phyloP scores from a whole-genome alignment of 2,797 vertebrate genomes.

The Dallia pectoralis region DNA sequence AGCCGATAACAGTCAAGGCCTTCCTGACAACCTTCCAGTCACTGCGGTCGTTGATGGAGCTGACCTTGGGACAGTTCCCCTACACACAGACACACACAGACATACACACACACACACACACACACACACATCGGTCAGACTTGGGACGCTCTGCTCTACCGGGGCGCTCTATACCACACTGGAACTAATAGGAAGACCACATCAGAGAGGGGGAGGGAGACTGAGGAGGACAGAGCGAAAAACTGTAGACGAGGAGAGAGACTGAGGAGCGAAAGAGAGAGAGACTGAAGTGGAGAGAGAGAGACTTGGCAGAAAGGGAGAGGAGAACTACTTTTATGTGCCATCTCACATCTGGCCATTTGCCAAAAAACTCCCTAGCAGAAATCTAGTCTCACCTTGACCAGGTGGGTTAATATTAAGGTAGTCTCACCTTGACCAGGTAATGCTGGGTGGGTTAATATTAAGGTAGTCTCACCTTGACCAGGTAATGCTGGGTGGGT shows the following conservation, averaged over 20 bases:
- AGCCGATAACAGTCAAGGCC: conserved; percentile 88
- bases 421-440: too few relatives aligned
- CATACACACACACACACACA: conserved; percentile 28
- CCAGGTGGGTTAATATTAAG: too few relatives aligned
- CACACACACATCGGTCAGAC: conserved; percentile 9
- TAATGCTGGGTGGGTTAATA: too few relatives aligned
- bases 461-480: too few relatives aligned
- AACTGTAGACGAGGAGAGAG: neutral
- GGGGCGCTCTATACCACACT: conserved; percentile 8
- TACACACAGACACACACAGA: conserved; percentile 55
- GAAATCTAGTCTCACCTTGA: too few relatives aligned
- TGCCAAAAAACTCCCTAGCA: too few relatives aligned
- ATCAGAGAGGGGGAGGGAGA: neutral
- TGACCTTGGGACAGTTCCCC: conserved; percentile 98
- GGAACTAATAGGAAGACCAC: conserved; percentile 49
- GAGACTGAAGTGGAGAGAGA: neutral
- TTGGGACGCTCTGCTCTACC: too few relatives aligned
- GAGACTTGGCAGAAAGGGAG: too few relatives aligned
- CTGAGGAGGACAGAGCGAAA: neutral
- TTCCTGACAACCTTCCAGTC: conserved; percentile 93
- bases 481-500: too few relatives aligned
- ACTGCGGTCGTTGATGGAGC: conserved; percentile 95
- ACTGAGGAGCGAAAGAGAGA: neutral
- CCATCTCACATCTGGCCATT: too few relatives aligned
- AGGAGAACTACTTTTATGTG: neutral